Evolutionary conservation across 1,140 invertebrate species (phyloP), one percentile per base, ranked within the genome.

Genomic region (Trichonephila inaurata): DNA sequence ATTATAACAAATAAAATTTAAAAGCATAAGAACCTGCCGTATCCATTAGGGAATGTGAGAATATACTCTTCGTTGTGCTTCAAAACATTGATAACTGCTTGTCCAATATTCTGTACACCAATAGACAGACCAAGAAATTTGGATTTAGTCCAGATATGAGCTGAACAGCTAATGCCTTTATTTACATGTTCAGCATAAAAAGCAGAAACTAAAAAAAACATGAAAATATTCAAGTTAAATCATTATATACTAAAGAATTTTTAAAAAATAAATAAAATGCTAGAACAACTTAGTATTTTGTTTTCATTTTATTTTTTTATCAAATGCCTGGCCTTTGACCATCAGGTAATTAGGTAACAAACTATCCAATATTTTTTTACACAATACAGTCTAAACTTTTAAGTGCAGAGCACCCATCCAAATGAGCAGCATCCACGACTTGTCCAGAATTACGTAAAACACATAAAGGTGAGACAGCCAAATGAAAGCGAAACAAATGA

Each of bases 141-240:
- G 94, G 99, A 99, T 96, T 99, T 99, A 24, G 99, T 99, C 97
- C 98, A 99, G 82, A 99, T 98, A 95, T 98, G 98, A 10, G 98
- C 98, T 95, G 98, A 97, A 96, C 99, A 98, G 95, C 97, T 97
- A 87, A 99, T 98, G 94, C 97, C 97, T 96, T 98, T 99, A 94
- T 97, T 97, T 94, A 97, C 97, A 96, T 99, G 98, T 96, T 99
- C 99, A 87, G 98, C 98, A 96, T 99, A 99, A 96, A 99, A 99
- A 21, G 98, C 99, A 95, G 98, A 99, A 95, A 99, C 98, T 98
- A 95, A 94, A 97, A n/a, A 28, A 96, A 94, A 90, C 94, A 95
- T 89, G 91, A 91, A 69, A 44, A 93, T 40, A 40, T 40, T 40
- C 33, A 40, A 40, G 3, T 40, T 40, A 40, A 40, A 64, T 64